A percentile compares a stretch with the other conserved stretches of the same genome.
These are phyloP conservation scores for Scomber colias DNA, from an alignment of 2,113 vertebrate species.

Conservation along the genomic window DNA sequence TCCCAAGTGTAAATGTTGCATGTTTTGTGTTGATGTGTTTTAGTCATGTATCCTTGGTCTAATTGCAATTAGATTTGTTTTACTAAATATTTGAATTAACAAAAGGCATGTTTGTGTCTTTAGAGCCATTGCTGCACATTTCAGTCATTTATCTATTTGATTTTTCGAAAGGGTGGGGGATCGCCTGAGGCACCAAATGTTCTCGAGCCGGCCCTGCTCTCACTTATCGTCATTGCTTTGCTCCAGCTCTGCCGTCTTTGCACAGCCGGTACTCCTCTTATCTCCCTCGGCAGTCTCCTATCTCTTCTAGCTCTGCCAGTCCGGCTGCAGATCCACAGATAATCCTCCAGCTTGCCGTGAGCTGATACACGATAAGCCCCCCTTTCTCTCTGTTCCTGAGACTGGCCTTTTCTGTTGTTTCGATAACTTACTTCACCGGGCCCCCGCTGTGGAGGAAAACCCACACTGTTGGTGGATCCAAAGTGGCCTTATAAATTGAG, in stretches of 20 bases:
- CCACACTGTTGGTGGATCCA: conserved; percentile 29
- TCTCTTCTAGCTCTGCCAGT: conserved; percentile 65
- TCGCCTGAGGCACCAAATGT: too few species aligned
- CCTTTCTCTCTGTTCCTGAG: conserved; percentile 60
- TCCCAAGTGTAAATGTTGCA: too few species aligned
- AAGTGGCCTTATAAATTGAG: conserved; percentile 44
- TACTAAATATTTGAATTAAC: too few species aligned
- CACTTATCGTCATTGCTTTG: conserved; percentile 38
- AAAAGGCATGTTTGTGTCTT: too few species aligned
- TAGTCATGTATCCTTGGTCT: too few species aligned
- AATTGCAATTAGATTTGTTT: too few species aligned
- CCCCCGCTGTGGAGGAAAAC: conserved; percentile 9
- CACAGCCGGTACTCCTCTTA: conserved; percentile 68
- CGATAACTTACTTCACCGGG: conserved; percentile 51
- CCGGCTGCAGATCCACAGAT: conserved; percentile 75
- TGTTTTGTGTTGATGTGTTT: too few species aligned
- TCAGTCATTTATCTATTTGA: too few species aligned
- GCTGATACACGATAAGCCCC: conserved; percentile 70
- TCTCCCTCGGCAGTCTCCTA: conserved; percentile 71
- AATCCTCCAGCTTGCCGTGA: conserved; percentile 72
- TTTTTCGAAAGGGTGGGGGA: too few species aligned
- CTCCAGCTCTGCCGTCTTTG: conserved; percentile 61
- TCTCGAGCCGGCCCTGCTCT: too few species aligned
- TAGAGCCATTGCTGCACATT: too few species aligned
- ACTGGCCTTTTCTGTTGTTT: conserved; percentile 61